These are phyloP conservation scores for Drosophila ogumai DNA, from an alignment of 1,140 invertebrate species.

Conservation along the genomic window DNA sequence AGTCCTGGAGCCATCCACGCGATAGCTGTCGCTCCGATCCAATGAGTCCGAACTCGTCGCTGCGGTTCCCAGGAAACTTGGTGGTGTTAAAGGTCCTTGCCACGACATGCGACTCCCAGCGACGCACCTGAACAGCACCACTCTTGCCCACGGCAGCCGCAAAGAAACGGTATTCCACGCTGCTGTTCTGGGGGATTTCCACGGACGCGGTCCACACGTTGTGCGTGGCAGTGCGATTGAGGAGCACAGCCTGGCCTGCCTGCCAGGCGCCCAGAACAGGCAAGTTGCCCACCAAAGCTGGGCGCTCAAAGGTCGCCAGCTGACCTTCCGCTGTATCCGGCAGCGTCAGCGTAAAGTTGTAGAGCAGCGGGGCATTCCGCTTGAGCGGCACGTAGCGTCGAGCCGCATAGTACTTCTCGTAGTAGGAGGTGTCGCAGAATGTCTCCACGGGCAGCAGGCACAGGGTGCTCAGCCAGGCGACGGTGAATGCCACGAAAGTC, in stretches of 20 bases:
- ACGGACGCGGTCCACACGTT: constrained; percentile 84
- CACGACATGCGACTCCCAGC: constrained; percentile 90
- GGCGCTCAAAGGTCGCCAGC: constrained; percentile 51
- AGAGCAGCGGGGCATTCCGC: constrained; percentile 62
- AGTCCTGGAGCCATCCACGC: constrained; percentile 70
- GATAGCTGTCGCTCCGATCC: constrained; percentile 34
- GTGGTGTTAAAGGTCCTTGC: constrained; percentile 87
- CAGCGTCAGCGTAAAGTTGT: constrained; percentile 66
- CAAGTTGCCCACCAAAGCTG: constrained; percentile 70
- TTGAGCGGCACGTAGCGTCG: constrained; percentile 74
- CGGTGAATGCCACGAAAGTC: constrained; percentile 41
- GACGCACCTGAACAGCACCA: constrained; percentile 87
- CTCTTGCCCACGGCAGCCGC: constrained; percentile 50
- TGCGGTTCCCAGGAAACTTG: constrained; percentile 89
- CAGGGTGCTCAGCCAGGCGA: constrained; percentile 61
- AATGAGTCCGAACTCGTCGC: constrained; percentile 58
- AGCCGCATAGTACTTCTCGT: constrained; percentile 79
- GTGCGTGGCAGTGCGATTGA: constrained; percentile 70
- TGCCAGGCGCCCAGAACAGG: constrained; percentile 60
- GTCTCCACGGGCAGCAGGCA: constrained; percentile 67
- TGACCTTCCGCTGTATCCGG: neutral
- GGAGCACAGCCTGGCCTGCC: constrained; percentile 52
- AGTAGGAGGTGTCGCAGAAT: constrained; percentile 79
- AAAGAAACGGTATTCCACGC: constrained; percentile 90
- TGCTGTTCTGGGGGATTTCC: constrained; percentile 86